These are phyloP conservation scores for Epicauta chinensis DNA, from an alignment of 1,140 invertebrate genomes.

Conservation along the genomic window DNA sequence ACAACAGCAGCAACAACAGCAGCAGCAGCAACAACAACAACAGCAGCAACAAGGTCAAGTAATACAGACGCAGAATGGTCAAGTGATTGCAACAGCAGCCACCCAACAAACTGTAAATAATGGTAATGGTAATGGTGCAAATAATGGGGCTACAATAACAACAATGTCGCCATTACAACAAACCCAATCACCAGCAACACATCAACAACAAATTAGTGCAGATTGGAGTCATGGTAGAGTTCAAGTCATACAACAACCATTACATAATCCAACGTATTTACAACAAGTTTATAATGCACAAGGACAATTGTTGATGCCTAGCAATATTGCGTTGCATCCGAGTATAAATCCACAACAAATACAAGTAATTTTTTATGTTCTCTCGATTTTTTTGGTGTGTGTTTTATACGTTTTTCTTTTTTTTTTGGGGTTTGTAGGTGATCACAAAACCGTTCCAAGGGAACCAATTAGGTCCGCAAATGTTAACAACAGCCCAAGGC, in stretches of 20 bases:
- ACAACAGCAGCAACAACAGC: slow-evolving; percentile 38
- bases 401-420: no score
- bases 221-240: slow-evolving; percentile 40
- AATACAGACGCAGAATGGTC: slow-evolving; percentile 38
- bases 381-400: background rate
- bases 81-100: slow-evolving; percentile 35
- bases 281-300: slow-evolving; percentile 75
- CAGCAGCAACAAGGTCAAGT: slow-evolving; percentile 32
- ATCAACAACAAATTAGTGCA: slow-evolving; percentile 39
- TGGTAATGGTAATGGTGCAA: no score
- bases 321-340: slow-evolving; percentile 67
- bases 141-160: slow-evolving; percentile 37
- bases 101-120: slow-evolving; percentile 30
- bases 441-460: slow-evolving; percentile 78
- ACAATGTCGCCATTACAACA: slow-evolving; percentile 45
- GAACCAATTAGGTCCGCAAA: slow-evolving; percentile 67
- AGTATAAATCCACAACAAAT: slow-evolving; percentile 73
- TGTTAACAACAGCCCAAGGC: slow-evolving; percentile 65
- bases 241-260: slow-evolving; percentile 76
- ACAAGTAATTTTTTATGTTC: slow-evolving; percentile 48
- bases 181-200: slow-evolving; percentile 30
- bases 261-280: slow-evolving; percentile 70
- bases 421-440: slow-evolving; percentile 47
- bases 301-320: slow-evolving; percentile 69
- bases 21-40: slow-evolving; percentile 34